Evolutionary conservation across 1,140 invertebrate genomes (phyloP).

Genomic region (Drosophila parvula): DNA sequence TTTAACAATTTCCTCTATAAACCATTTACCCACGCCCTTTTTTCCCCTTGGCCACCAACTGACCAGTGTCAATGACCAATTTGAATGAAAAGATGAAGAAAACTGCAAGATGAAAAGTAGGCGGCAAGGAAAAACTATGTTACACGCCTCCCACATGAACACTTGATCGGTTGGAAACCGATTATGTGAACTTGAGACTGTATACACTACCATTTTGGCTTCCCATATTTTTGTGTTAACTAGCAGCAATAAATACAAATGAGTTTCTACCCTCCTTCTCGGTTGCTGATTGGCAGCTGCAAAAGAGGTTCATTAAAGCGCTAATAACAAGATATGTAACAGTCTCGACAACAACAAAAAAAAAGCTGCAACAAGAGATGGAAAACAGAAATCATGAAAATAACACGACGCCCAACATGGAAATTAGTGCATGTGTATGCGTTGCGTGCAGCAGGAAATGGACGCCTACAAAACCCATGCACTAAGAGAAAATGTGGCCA

Average conservation of each 20-base stretch:
- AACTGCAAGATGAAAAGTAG: conserved; percentile 16
- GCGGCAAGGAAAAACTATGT: conserved; percentile 28
- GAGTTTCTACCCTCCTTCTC: conserved; percentile 25
- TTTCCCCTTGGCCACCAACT: neutral
- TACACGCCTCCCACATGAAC: conserved; percentile 59
- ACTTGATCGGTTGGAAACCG: conserved; percentile 29
- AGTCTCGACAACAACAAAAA: conserved; percentile 14
- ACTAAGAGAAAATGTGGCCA: conserved; percentile 1
- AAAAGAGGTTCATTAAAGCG: conserved; percentile 74
- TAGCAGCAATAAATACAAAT: conserved; percentile 47
- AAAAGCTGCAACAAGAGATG: conserved; percentile 42
- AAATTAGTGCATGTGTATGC: conserved; percentile 45
- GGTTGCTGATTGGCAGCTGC: conserved; percentile 62
- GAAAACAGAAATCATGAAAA: conserved; percentile 51
- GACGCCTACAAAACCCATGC: conserved; percentile 38
- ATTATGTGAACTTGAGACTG: conserved; percentile 38
- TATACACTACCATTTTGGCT: conserved; percentile 3
- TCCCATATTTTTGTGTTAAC: conserved; percentile 57
- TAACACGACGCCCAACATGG: conserved; percentile 45
- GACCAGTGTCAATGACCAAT: conserved; percentile 53
- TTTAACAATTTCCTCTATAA: conserved; percentile 47
- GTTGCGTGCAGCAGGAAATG: conserved; percentile 48
- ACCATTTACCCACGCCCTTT: conserved; percentile 39
- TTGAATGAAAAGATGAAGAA: conserved; percentile 29
- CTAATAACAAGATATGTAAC: conserved; percentile 69